Evolutionary conservation across 30 jellyfish, hydroid and myxozoan species (phyloP), one percentile per base, ranked within the genome.

Genomic region (Cassiopea xamachana): DNA sequence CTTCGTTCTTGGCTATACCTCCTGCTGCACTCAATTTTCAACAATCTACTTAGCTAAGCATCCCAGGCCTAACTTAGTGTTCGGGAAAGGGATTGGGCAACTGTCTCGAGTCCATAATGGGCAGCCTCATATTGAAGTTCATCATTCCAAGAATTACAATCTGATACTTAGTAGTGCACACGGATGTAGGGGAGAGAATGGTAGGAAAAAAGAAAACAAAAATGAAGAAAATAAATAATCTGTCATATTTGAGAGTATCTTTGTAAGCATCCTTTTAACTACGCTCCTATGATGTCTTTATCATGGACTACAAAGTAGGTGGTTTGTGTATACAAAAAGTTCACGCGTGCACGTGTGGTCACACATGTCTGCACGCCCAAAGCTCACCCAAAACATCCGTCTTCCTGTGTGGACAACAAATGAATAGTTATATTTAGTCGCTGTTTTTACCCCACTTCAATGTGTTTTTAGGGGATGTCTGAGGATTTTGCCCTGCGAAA

Each of bases 81-180:
- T 27, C 46, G 76, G 55, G 51, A 39, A 71, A 43, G 80, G 80
- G 39, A 43, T 71, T 71, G 80, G 80, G 80, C 50, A 71, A 9
- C 1, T 14, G 15, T 71, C 80, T 71, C 80, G 80, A 18, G n/a
- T 27, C 27, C 58, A 39, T 43, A 6, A n/a, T 15, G 16, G 1
- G 55, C 1, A 71, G 80, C 55, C 80, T 71, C 80, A 19, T 6
- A 3, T 39, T 16, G 80, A 71, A 71, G 15, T 9, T n/a, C n/a
- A 8, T 15, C 4, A 43, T 71, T 71, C 80, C 51, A 16, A 27
- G 80, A 71, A 71, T 39, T 14, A 19, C 43, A 5, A 6, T 14
- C 7, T 19, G 43, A 19, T 0, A 17, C 6, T 64, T 64, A 27
- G 5, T 64, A 2, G 43, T 7, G 13, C 69, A 59, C 69, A 14